phyloP scores from a whole-genome alignment of 2,888 invertebrate genomes.

The Lathronympha strigana region DNA sequence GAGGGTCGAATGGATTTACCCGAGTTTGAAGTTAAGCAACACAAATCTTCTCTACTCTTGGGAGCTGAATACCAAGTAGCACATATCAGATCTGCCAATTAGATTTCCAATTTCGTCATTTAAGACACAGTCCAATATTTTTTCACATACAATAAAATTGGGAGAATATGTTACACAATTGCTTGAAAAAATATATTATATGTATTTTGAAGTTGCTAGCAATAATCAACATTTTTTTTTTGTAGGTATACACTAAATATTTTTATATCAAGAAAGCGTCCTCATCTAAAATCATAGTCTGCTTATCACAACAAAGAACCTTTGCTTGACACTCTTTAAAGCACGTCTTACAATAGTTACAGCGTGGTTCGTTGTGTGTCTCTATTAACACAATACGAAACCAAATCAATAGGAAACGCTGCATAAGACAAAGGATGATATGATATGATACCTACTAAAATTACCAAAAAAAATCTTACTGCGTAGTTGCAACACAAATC shows the following conservation, averaged over 20 bases:
- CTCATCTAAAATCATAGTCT: background rate
- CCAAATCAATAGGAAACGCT: background rate
- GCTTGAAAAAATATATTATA: background rate
- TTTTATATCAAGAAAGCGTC: background rate
- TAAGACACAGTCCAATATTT: conserved; percentile 11
- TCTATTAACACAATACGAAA: background rate
- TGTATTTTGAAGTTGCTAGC: background rate
- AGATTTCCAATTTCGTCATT: conserved; percentile 26
- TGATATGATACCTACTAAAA: conserved; percentile 1
- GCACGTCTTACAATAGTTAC: background rate
- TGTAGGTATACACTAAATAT: background rate
- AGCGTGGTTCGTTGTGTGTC: background rate
- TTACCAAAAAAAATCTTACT: background rate
- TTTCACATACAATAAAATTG: background rate
- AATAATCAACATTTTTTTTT: conserved; percentile 1
- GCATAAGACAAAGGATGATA: background rate
- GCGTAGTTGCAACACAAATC: conserved; percentile 5
- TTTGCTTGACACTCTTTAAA: background rate
- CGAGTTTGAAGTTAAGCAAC: too few species aligned
- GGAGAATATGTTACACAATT: background rate
- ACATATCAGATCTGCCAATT: conserved; percentile 36
- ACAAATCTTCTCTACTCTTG: background rate
- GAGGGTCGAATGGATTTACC: too few species aligned
- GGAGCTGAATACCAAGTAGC: conserved; percentile 1
- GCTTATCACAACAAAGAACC: background rate